A percentile compares a stretch with the other conserved stretches of the same genome.
Evolutionary conservation across 2,113 vertebrate species (phyloP).

Genomic region (Mionectes macconnelli): DNA sequence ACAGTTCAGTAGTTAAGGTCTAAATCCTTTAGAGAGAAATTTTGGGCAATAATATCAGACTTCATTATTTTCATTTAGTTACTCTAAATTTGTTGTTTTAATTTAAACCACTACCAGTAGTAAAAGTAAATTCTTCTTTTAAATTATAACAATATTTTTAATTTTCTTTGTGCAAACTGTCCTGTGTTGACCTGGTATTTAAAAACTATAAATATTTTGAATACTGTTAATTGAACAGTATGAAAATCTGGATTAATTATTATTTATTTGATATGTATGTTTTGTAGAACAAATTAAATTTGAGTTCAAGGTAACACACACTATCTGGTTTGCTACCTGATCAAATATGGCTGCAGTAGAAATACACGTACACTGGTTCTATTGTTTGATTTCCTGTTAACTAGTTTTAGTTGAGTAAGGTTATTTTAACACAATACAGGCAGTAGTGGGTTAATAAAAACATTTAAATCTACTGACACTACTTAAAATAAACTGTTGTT

Average conservation of each 20-base stretch:
- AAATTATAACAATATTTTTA: neutral
- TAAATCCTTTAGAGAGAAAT: neutral
- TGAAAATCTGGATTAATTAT: neutral
- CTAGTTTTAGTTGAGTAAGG: neutral
- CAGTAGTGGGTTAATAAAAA: neutral
- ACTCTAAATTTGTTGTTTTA: neutral
- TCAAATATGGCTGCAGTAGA: neutral
- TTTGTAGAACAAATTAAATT: neutral
- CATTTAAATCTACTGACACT: neutral
- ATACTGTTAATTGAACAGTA: neutral
- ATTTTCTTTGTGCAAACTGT: neutral
- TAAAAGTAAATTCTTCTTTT: neutral
- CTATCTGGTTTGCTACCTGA: neutral
- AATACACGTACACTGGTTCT: neutral
- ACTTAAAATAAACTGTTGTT: neutral
- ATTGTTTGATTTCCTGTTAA: neutral
- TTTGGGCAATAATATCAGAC: neutral
- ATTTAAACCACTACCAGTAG: neutral
- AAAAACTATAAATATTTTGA: neutral
- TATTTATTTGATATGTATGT: neutral
- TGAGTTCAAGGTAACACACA: neutral
- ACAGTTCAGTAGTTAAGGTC: neutral
- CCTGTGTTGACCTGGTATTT: neutral
- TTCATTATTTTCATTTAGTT: neutral
- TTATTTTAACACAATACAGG: neutral